phyloP scores from a whole-genome alignment of 2,888 invertebrate genomes.

The Cryptus viduatorius region DNA sequence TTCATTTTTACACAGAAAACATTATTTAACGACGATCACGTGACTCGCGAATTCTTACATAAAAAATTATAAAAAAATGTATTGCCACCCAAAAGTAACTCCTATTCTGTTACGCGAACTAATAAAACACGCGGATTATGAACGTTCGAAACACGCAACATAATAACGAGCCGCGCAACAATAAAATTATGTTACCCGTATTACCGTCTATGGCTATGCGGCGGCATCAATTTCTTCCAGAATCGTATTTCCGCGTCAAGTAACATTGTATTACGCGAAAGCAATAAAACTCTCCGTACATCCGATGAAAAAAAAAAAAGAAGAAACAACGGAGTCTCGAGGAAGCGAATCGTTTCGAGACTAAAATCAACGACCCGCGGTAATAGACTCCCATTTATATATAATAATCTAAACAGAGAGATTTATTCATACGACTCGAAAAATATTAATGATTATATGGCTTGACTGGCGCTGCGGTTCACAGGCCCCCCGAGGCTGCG shows the following conservation, averaged over 20 bases:
- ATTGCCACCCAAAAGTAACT: no score
- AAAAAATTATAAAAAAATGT: not conserved
- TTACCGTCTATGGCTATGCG: constrained; percentile 22
- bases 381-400: constrained; percentile 24
- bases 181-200: constrained; percentile 59
- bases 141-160: no score
- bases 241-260: not conserved
- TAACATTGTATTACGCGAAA: not conserved
- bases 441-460: constrained; percentile 27
- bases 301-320: not conserved
- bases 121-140: no score
- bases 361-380: constrained; percentile 15
- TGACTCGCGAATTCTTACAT: not conserved
- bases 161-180: not conserved
- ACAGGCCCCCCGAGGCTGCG: constrained; percentile 15
- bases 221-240: not conserved
- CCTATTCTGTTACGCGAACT: no score
- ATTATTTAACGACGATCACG: no score
- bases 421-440: constrained; percentile 26
- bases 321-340: constrained; percentile 13
- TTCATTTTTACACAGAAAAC: no score
- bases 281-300: not conserved
- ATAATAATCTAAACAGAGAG: constrained; percentile 5
- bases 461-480: constrained; percentile 32
- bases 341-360: constrained; percentile 4